Conservation (phyloP, 2,888 invertebrate species). For the Copidosoma aretas region DNA sequence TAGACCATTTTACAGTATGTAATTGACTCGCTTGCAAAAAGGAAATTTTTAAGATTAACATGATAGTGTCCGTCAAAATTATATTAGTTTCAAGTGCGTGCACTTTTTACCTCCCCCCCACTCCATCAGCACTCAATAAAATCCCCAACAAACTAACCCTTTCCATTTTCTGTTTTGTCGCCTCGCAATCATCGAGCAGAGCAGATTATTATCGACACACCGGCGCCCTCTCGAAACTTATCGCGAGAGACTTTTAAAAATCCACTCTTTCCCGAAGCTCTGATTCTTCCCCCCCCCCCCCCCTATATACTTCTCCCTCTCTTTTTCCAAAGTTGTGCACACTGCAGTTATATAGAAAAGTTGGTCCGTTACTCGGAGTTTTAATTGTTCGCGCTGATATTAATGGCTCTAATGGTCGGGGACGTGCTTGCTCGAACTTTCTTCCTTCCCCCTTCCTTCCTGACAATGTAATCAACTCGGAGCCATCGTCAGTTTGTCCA, state of each 20-base stretch:
- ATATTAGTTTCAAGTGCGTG: no score
- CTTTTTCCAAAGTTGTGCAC: not conserved
- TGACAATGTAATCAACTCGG: not conserved
- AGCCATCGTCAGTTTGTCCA: not conserved
- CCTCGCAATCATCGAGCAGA: not conserved
- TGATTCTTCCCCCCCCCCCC: not conserved
- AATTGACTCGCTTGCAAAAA: no score
- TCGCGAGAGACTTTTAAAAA: slow-evolving; percentile 19
- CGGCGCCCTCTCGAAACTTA: not conserved
- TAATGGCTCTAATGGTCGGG: slow-evolving; percentile 20
- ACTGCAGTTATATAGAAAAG: slow-evolving; percentile 5
- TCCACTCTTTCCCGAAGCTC: slow-evolving; percentile 5
- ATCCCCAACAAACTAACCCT: no score
- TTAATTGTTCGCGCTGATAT: slow-evolving; percentile 20
- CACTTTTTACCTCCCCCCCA: no score
- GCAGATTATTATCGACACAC: slow-evolving; percentile 15
- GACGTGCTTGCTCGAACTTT: not conserved
- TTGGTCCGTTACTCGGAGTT: slow-evolving; percentile 2
- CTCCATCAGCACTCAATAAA: no score
- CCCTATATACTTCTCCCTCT: no score
- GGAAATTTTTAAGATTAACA: no score
- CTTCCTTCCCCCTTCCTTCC: not conserved
- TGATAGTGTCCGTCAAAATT: no score
- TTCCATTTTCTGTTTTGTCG: no score
- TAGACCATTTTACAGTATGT: no score